These are phyloP conservation scores for Matsumyia berberina DNA, from an alignment of 2,888 invertebrate species.

Conservation along the genomic window DNA sequence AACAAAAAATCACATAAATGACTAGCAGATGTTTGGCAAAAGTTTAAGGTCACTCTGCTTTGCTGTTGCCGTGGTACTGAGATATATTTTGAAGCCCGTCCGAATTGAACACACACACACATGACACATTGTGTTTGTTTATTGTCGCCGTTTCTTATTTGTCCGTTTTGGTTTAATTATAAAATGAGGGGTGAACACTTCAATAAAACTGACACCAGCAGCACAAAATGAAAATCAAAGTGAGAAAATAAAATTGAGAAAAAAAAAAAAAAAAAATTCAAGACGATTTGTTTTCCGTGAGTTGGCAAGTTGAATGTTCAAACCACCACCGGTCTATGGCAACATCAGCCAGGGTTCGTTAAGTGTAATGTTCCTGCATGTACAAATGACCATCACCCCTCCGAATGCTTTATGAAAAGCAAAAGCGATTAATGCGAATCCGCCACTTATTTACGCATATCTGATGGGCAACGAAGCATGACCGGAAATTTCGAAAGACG, in stretches of 20 bases:
- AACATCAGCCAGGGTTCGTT: not conserved
- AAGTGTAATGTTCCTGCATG: conserved; percentile 3
- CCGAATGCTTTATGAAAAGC: conserved; percentile 40
- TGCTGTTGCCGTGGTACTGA: conserved; percentile 5
- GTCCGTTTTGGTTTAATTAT: conserved; percentile 36
- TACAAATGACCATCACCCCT: not conserved
- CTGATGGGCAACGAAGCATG: conserved; percentile 50
- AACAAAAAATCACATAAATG: conserved; percentile 23
- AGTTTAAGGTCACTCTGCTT: conserved; percentile 68
- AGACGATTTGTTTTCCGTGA: conserved; percentile 29
- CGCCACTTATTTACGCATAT: conserved; percentile 52
- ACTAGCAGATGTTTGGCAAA: conserved; percentile 59
- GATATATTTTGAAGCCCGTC: conserved; percentile 20
- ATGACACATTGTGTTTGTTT: not conserved
- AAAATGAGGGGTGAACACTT: conserved; percentile 10
- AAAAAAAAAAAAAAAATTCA: conserved; percentile 1
- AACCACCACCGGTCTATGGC: not conserved
- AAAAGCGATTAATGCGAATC: conserved; percentile 64
- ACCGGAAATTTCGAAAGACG: conserved; percentile 66
- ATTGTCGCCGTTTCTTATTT: conserved; percentile 10
- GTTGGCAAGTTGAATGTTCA: conserved; percentile 27
- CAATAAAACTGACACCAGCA: conserved; percentile 39
- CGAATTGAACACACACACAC: conserved; percentile 21
- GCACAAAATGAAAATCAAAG: conserved; percentile 39
- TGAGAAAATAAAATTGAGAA: conserved; percentile 27